phyloP scores from a whole-genome alignment of 2,888 invertebrate genomes.

The Pammene aurita region DNA sequence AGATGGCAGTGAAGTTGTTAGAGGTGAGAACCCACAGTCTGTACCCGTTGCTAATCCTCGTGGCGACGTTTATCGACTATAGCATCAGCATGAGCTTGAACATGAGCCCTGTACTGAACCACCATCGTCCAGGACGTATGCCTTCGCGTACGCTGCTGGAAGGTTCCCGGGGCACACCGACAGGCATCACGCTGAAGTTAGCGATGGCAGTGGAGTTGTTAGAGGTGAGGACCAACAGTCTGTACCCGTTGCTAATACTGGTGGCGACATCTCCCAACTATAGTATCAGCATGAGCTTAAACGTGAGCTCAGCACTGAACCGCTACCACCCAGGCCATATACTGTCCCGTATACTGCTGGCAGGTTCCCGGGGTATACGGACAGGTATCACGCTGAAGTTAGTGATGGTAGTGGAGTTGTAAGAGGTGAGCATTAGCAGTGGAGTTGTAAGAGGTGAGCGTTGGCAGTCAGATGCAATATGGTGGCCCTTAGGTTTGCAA shows the following conservation, averaged over 20 bases:
- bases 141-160: conserved; percentile 80
- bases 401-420: conserved; percentile 86
- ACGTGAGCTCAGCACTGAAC: no score
- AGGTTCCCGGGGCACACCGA: conserved; percentile 89
- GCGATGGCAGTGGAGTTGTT: conserved; percentile 85
- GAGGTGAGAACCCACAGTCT: neutral
- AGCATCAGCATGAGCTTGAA: no score
- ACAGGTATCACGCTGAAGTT: conserved; percentile 89
- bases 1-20: conserved; percentile 84
- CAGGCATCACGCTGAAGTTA: conserved; percentile 88
- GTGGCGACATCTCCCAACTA: no score
- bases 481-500: no score
- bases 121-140: no score
- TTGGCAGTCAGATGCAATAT: no score
- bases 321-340: no score
- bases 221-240: conserved; percentile 3
- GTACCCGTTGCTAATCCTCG: neutral
- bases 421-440: no score
- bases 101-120: no score
- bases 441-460: neutral
- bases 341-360: conserved; percentile 80
- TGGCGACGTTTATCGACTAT: no score
- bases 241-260: neutral
- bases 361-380: conserved; percentile 88
- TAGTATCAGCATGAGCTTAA: no score